phyloP scores from a whole-genome alignment of 2,113 vertebrate genomes.

The Nothocercus nigrocapillus region DNA sequence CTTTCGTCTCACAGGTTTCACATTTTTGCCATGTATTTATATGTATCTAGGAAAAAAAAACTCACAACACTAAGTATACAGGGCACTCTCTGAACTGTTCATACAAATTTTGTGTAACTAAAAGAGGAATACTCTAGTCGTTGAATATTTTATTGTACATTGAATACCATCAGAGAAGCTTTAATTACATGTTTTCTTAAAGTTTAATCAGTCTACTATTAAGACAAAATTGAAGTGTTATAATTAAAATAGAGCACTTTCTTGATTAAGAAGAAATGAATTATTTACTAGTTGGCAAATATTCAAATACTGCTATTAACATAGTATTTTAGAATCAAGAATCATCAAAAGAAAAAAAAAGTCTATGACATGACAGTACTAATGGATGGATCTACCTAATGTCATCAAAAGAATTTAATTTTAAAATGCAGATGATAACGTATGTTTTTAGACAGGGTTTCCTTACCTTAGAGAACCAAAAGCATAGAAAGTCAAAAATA shows the following conservation, averaged over 20 bases:
- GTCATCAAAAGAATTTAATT: background rate
- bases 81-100: background rate
- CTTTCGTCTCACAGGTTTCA: background rate
- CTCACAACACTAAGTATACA: background rate
- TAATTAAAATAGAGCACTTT: background rate
- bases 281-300: conserved; percentile 2
- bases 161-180: background rate
- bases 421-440: background rate
- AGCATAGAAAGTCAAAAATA: background rate
- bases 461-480: background rate
- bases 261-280: conserved; percentile 1
- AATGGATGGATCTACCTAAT: background rate
- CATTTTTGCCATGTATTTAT: background rate
- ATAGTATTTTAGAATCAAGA: background rate
- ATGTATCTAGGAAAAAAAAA: background rate
- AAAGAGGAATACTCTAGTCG: background rate
- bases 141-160: background rate
- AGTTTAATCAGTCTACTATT: background rate
- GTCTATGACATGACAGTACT: background rate
- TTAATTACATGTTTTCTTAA: conserved; percentile 41
- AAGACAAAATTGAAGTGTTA: background rate
- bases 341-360: background rate
- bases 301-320: background rate
- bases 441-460: background rate
- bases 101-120: background rate